These are phyloP conservation scores for Poecilobothrus nobilitatus DNA, from an alignment of 2,888 invertebrate species.

Conservation along the genomic window DNA sequence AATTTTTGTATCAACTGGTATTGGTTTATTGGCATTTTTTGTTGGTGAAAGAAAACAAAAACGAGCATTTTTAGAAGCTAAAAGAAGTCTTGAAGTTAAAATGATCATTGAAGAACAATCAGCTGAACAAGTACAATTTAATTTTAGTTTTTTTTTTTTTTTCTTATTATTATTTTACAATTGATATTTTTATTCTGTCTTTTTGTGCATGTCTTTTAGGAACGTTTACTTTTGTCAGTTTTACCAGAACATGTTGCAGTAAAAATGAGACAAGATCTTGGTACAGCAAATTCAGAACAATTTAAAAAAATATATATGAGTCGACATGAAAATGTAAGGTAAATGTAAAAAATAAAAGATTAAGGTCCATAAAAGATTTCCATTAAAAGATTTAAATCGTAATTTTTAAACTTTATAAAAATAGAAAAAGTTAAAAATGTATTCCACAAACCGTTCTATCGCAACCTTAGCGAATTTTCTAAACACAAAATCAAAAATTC, in stretches of 20 bases:
- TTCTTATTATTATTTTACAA: too few species aligned
- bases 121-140: conserved; percentile 70
- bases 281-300: conserved; percentile 76
- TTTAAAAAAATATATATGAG: conserved; percentile 98
- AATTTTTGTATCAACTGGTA: conserved; percentile 60
- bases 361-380: too few species aligned
- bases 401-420: too few species aligned
- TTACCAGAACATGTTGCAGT: conserved; percentile 93
- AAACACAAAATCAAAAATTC: too few species aligned
- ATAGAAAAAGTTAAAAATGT: too few species aligned
- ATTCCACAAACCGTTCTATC: too few species aligned
- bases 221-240: conserved; percentile 82
- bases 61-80: conserved; percentile 79
- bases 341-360: conserved; percentile 24
- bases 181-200: too few species aligned
- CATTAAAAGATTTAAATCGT: too few species aligned
- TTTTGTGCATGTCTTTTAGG: conserved; percentile 51
- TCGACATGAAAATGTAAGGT: conserved; percentile 92
- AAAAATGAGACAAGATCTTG: conserved; percentile 91
- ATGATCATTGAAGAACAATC: conserved; percentile 89
- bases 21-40: conserved; percentile 66
- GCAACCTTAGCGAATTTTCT: too few species aligned
- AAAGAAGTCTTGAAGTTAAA: conserved; percentile 84
- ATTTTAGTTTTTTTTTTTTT: not conserved
- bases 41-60: conserved; percentile 80